Base-by-base conservation (phyloP, 1,140 invertebrate genomes). In the Lineus longissimus region DNA sequence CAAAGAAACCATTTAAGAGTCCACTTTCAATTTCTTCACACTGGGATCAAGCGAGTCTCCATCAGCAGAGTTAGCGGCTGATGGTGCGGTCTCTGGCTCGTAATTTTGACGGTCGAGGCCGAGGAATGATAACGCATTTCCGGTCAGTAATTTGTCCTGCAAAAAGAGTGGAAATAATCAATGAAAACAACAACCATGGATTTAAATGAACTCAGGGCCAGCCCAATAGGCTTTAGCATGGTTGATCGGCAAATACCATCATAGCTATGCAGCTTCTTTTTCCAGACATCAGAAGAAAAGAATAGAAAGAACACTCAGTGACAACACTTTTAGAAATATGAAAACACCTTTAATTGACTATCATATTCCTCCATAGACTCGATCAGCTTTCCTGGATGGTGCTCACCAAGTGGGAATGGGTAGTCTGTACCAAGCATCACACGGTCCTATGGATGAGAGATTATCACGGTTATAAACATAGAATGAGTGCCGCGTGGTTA, bases 341-440 rank as follows among this genome's bases (percentile, higher is more conserved):
- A n/a, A 43, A n/a, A n/a, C n/a, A 27, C n/a, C n/a, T 77, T 79
- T 15, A 75, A 54, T 17, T 63, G 55, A 15, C 62, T 43, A 27
- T 55, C 45, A 58, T 78, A 73, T 2, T 70, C 64, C 0, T 69
- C 60, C 64, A 78, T 79, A 4, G 79, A 70, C 67, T 85, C 81
- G 19, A 87, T 81, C 22, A 86, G 66, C 60, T 80, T 77, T 40
- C 86, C 86, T 2, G 85, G 84, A 33, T 77, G 67, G 30, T 84
- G 78, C 69, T 87, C 86, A 9, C 86, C 86, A 0, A 87, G 75
- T 7, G 86, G 86, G 67, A 87, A 87, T 0, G 86, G 86, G 73
- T 87, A 87, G 69, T 87, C 86, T 29, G 81, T 86, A 2, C 87
- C 86, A 30, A 88, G 72, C 4, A 87, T 76, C 15, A 88, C 78